Base-by-base conservation (phyloP, 2,888 invertebrate species). In the Rotaria magnacalcarata region DNA sequence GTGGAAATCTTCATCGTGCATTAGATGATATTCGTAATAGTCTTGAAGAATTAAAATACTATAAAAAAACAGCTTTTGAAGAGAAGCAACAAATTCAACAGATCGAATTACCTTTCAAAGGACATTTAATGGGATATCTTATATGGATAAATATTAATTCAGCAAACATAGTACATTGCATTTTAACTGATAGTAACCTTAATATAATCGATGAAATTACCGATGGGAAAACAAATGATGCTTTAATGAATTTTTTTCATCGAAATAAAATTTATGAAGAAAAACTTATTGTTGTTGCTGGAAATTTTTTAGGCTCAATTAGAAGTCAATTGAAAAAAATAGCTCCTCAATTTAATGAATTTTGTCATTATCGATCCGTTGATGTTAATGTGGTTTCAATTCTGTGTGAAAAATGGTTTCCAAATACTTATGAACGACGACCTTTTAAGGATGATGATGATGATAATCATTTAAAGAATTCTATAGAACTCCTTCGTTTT, bases 11-110 rank as follows among this genome's bases (percentile, higher is more conserved):
- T 87, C 6, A 88, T 89, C 19, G 92, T 88, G 92, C 92, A n/a
- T 87, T 92, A 85, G 93, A 93, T 89, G 96, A 97, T 91, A 96
- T 97, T 86, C 92, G 92, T 88, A 96, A 96, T 89, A 96, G 95
- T 90, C 94, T 97, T 88, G 90, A 92, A 50, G 96, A 97, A 92
- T 91, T 97, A 47, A 93, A 94, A 89, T 95, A 94, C 92, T 97
- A 84, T 86, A 41, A 74, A 52, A 41, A 1, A 21, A 47, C 10
- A 43, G 74, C 84, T 24, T 86, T 86, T 80, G 84, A 86, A 86
- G 54, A 84, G 34, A 67, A 34, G 34, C 34, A 67, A 67, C 27
- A 27, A 10, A 34, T 7, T 0, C 1, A 67, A 19, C 14, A 67
- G 14, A 7, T 5, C 34, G 0, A 2, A 27, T 67, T 19, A 34